phyloP scores from a whole-genome alignment of 1,140 invertebrate species.

The Drosophila prosaltans region DNA sequence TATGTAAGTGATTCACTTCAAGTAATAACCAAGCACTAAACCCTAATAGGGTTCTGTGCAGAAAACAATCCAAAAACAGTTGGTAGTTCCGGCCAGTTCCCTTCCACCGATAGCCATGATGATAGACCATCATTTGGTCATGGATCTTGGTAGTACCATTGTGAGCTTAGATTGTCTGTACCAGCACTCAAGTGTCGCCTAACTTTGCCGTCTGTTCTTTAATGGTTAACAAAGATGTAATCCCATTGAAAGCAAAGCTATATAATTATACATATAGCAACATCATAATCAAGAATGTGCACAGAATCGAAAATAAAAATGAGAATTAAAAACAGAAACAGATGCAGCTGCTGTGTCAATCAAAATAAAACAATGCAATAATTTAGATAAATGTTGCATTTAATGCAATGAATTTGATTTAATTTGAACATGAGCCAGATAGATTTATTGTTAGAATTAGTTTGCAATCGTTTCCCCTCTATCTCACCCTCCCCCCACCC shows the following conservation, averaged over 20 bases:
- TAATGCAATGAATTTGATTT: conserved; percentile 62
- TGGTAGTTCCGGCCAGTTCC: conserved; percentile 35
- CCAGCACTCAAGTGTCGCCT: conserved; percentile 9
- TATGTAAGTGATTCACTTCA: neutral
- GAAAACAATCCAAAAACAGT: conserved; percentile 29
- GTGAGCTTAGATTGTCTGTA: neutral
- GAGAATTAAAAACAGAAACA: conserved; percentile 18
- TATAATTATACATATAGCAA: conserved; percentile 32
- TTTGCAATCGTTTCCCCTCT: conserved; percentile 16
- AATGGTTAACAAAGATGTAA: conserved; percentile 4
- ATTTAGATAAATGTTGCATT: conserved; percentile 63
- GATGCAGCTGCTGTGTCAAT: conserved; percentile 69
- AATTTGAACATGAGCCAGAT: conserved; percentile 61
- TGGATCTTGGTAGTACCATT: conserved; percentile 15
- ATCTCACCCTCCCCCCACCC: neutral
- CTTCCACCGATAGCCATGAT: conserved; percentile 5
- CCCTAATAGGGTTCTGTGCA: neutral
- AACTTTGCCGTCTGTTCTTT: neutral
- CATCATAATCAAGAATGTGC: conserved; percentile 47
- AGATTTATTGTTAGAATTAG: conserved; percentile 52
- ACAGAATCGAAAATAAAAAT: neutral
- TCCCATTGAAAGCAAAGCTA: conserved; percentile 33
- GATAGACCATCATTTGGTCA: conserved; percentile 28
- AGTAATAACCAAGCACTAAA: neutral
- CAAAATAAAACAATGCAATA: conserved; percentile 54